Percentiles rank a stretch among this genome's conserved stretches.
Evolutionary conservation across 2,888 invertebrate species (phyloP).

Genomic region (Agonopterix alstromeriana): DNA sequence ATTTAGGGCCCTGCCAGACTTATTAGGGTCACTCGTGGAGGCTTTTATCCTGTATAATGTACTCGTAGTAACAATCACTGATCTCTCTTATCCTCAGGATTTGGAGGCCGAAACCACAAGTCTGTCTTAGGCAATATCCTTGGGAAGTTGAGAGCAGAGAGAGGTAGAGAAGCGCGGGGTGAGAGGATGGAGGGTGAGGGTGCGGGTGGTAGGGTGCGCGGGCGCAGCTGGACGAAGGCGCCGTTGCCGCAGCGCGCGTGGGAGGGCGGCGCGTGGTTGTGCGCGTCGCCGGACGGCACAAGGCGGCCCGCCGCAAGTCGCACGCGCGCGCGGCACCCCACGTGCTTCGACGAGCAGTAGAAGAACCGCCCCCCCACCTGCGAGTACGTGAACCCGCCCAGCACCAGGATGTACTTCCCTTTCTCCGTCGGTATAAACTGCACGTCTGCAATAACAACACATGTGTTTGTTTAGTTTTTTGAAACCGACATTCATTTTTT

Average conservation of each 20-base stretch:
- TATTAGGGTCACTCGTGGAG: neutral
- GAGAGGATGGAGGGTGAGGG: slow-evolving; percentile 9
- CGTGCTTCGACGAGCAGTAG: slow-evolving; percentile 70
- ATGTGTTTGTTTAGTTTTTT: too few relatives aligned
- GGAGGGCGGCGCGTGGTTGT: slow-evolving; percentile 65
- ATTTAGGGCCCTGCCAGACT: too few relatives aligned
- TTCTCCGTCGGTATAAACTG: slow-evolving; percentile 73
- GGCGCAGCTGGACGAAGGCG: slow-evolving; percentile 64
- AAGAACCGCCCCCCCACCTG: slow-evolving; percentile 71
- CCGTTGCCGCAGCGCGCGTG: slow-evolving; percentile 70
- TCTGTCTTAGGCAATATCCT: slow-evolving; percentile 63
- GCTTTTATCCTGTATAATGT: slow-evolving; percentile 1
- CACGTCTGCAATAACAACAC: slow-evolving; percentile 47
- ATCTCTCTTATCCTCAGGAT: slow-evolving; percentile 55
- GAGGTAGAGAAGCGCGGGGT: slow-evolving; percentile 48
- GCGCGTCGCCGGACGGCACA: slow-evolving; percentile 56
- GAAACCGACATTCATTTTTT: too few relatives aligned
- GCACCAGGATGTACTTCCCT: slow-evolving; percentile 66
- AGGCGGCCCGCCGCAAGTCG: slow-evolving; percentile 54
- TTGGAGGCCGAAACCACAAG: slow-evolving; percentile 48
- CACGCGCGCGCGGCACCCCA: slow-evolving; percentile 64
- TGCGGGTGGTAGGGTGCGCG: slow-evolving; percentile 27
- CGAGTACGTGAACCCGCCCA: slow-evolving; percentile 66
- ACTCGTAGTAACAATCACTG: slow-evolving; percentile 8
- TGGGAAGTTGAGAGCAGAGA: slow-evolving; percentile 58